Evolutionary conservation across 2,113 vertebrate genomes (phyloP).

Genomic region (Panthera leo): DNA sequence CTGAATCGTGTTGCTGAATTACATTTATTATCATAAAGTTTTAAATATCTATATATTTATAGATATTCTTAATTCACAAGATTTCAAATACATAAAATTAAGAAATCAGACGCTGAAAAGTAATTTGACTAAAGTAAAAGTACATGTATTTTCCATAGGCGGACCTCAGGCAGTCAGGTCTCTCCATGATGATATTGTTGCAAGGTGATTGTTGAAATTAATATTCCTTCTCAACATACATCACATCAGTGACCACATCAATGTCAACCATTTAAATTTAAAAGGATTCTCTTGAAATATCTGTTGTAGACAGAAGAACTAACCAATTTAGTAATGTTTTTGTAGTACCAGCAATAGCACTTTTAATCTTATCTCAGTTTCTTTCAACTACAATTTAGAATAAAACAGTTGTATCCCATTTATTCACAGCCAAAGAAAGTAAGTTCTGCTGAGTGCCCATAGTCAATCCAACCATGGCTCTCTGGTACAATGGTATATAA

Average conservation of each 20-base stretch:
- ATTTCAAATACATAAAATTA: constrained; percentile 78
- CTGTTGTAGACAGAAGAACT: neutral
- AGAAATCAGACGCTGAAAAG: constrained; percentile 72
- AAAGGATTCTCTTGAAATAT: constrained; percentile 50
- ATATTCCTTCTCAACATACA: constrained; percentile 14
- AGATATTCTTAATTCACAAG: constrained; percentile 67
- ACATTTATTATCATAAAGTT: constrained; percentile 69
- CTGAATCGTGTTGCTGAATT: constrained; percentile 27
- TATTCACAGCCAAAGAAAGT: constrained; percentile 31
- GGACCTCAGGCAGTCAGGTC: neutral
- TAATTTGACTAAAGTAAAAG: constrained; percentile 76
- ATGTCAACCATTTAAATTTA: neutral
- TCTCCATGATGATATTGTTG: neutral
- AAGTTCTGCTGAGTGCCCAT: constrained; percentile 19
- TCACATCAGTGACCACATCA: neutral
- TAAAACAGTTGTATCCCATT: neutral
- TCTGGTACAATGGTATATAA: neutral
- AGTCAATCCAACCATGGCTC: neutral
- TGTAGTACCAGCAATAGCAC: neutral
- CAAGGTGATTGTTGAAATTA: neutral
- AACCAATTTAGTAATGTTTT: constrained; percentile 28
- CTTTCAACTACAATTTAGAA: neutral
- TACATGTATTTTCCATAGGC: constrained; percentile 61
- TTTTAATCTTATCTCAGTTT: neutral
- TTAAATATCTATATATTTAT: neutral